Conservation (phyloP, 2,888 invertebrate genomes). For the Nasonovia ribisnigri region DNA sequence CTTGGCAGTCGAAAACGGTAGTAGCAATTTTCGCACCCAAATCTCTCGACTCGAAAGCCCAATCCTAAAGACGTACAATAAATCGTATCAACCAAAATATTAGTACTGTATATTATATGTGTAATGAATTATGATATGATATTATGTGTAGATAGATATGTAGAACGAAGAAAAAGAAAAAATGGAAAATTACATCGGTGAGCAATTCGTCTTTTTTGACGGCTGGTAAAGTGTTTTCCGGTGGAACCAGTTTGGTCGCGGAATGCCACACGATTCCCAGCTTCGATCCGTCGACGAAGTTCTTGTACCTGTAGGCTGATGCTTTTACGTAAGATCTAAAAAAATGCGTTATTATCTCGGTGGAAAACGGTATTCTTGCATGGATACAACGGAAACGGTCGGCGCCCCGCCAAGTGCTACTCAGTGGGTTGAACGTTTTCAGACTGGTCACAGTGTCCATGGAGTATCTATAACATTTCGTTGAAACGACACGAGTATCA, state of each 20-base stretch:
- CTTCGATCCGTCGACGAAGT: conserved; percentile 68
- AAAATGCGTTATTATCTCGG: conserved; percentile 67
- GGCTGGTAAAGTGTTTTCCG: neutral
- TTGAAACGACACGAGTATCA: neutral
- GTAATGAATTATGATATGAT: neutral
- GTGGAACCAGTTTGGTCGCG: conserved; percentile 67
- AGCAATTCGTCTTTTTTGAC: conserved; percentile 56
- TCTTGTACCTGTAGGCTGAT: conserved; percentile 68
- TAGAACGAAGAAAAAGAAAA: neutral
- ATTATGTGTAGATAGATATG: neutral
- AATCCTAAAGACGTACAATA: conserved; percentile 66
- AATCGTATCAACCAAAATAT: neutral
- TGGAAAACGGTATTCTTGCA: conserved; percentile 69
- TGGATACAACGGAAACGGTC: conserved; percentile 79
- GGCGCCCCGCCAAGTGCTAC: conserved; percentile 77
- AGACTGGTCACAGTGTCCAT: conserved; percentile 72
- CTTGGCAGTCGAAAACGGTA: conserved; percentile 68
- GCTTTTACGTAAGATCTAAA: conserved; percentile 67
- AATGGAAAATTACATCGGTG: conserved; percentile 18
- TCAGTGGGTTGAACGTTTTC: conserved; percentile 76
- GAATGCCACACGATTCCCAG: conserved; percentile 69
- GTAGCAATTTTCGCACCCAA: conserved; percentile 68
- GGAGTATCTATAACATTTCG: conserved; percentile 71
- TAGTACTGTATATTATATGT: neutral
- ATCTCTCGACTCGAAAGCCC: conserved; percentile 69